A percentile compares a stretch with the other conserved stretches of the same genome.
Conservation (phyloP, 2,797 vertebrate genomes). For the Enteromius mattozi region DNA sequence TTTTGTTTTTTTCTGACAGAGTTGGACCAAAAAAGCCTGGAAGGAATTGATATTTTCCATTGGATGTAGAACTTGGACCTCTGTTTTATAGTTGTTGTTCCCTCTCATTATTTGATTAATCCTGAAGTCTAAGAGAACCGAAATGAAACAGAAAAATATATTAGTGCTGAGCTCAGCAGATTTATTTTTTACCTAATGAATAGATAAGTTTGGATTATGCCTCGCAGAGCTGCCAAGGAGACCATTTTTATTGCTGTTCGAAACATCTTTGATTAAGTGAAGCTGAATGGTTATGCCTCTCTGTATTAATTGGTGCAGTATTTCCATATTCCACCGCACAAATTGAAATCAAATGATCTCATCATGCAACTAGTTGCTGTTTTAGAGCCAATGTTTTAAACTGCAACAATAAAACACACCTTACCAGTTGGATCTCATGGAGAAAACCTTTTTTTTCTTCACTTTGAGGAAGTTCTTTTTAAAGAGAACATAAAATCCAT, state of each 20-base stretch:
- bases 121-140: slow-evolving; percentile 70
- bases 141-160: slow-evolving; percentile 58
- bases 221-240: slow-evolving; percentile 67
- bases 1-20: slow-evolving; percentile 53
- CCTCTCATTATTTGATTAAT: slow-evolving; percentile 76
- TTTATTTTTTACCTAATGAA: slow-evolving; percentile 68
- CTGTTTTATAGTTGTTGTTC: slow-evolving; percentile 78
- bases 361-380: slow-evolving; percentile 63
- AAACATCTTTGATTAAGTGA: slow-evolving; percentile 68
- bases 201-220: slow-evolving; percentile 65
- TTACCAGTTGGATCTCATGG: slow-evolving; percentile 60
- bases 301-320: slow-evolving; percentile 57
- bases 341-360: slow-evolving; percentile 69
- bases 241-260: slow-evolving; percentile 68
- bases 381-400: slow-evolving; percentile 61
- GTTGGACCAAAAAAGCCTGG: slow-evolving; percentile 72
- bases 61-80: slow-evolving; percentile 77
- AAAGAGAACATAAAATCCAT: slow-evolving; percentile 59
- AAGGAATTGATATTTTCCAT: slow-evolving; percentile 78
- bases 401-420: slow-evolving; percentile 67
- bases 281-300: slow-evolving; percentile 63
- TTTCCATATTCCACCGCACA: slow-evolving; percentile 60
- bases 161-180: slow-evolving; percentile 69
- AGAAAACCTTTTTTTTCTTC: slow-evolving; percentile 46
- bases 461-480: slow-evolving; percentile 66